Evolutionary conservation across 2,797 vertebrate species (phyloP), one percentile per base, ranked within the genome.

Genomic region (Xenops minutus): DNA sequence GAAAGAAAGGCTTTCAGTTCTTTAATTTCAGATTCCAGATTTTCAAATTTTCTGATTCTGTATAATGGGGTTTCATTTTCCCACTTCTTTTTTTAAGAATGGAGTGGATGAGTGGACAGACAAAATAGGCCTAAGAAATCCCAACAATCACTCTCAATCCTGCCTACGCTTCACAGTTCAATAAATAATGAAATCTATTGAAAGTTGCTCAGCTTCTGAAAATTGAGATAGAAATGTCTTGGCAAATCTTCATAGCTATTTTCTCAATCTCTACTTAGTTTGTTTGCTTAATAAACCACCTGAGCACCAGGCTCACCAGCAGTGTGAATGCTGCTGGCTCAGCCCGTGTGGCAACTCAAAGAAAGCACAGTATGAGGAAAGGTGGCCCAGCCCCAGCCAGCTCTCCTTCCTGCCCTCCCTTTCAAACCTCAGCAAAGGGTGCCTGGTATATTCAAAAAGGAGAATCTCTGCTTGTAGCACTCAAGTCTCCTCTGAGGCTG

Each of bases 291-390:
- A 10, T 2, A 59, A 74, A 32, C 12, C 36, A 39, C 22, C 46
- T 12, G 37, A 59, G 7, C 3, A 37, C 8, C 43, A 41, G 44
- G 54, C 29, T 85, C 32, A 9, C 14, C 56, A 49, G 52, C 49
- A 63, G 10, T 1, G 37, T 0, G 11, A 37, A 12, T 29, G 9
- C 49, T 61, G n/a, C 77, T 34, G 44, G 37, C 29, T 21, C 58
- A 74, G 29, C n/a, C 32, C 3, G 0, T 0, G 0, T 0, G 0
- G 5, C 1, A 9, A 6, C 39, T n/a, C 14, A 3, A 23, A 30
- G 29, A 37, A 46, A 79, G 46, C 1, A 2, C 0, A 0, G 4
- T 4, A 15, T 19, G 43, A 76, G 59, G 30, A 67, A 51, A 62
- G 34, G n/a, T 34, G 62, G 49, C 19, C 10, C 32, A 78, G 46